phyloP scores from a whole-genome alignment of 2,888 invertebrate genomes.

The Lasiommata megera region DNA sequence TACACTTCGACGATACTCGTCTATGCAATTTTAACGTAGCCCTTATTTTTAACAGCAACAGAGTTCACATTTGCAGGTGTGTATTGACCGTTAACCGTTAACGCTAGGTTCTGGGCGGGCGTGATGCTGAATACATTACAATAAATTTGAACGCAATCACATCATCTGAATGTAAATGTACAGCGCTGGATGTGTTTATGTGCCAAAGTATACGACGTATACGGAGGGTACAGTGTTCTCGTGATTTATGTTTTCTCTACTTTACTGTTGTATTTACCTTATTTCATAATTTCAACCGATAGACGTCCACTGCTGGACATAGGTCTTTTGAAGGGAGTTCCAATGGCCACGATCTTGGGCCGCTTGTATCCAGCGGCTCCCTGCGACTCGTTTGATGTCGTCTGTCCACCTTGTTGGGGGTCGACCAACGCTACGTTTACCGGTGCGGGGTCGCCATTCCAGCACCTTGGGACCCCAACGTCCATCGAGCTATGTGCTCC shows the following conservation, averaged over 20 bases:
- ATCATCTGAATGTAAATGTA: constrained; percentile 21
- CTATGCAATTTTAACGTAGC: neutral
- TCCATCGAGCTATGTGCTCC: no score
- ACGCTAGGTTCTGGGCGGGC: constrained; percentile 18
- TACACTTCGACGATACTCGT: neutral
- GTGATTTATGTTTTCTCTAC: neutral
- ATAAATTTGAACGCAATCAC: constrained; percentile 31
- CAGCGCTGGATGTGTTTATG: constrained; percentile 14
- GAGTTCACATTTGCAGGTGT: constrained; percentile 7
- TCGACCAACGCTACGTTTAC: no score
- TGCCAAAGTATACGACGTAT: neutral
- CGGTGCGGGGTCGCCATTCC: no score
- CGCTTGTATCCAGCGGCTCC: no score
- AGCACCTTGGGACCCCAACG: no score
- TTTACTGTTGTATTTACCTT: no score
- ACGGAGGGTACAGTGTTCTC: neutral
- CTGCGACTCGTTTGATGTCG: no score
- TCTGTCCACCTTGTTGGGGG: no score
- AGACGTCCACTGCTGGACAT: no score
- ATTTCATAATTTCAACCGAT: no score
- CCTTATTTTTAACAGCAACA: neutral
- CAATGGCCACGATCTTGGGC: no score
- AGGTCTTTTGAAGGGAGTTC: no score
- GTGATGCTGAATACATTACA: constrained; percentile 34
- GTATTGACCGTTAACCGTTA: neutral